Percentiles rank a stretch among this genome's conserved stretches.
These are phyloP conservation scores for Takifugu rubripes DNA, from an alignment of 2,797 vertebrate species.

Conservation along the genomic window DNA sequence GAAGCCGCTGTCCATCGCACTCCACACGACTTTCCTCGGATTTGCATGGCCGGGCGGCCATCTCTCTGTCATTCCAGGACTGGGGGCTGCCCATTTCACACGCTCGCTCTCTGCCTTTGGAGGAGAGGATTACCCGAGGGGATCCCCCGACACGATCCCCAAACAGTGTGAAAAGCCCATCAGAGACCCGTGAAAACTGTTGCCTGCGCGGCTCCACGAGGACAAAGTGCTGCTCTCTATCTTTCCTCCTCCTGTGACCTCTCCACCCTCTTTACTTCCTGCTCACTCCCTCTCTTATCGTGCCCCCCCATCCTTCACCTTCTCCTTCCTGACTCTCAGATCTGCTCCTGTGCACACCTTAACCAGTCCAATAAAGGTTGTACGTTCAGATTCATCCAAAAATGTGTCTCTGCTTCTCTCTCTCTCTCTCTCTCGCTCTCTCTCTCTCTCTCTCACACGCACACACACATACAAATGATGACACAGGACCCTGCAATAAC, in stretches of 20 bases:
- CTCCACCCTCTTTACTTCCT: constrained; percentile 46
- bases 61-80: constrained; percentile 29
- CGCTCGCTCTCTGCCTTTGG: constrained; percentile 28
- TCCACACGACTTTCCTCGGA: constrained; percentile 16
- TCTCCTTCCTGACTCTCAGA: constrained; percentile 45
- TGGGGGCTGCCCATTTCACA: constrained; percentile 9
- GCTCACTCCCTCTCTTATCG: constrained; percentile 46
- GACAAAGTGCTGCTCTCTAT: constrained; percentile 49
- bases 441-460: constrained; percentile 15
- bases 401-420: constrained; percentile 27
- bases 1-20: constrained; percentile 41
- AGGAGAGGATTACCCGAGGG: constrained; percentile 29
- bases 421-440: constrained; percentile 13
- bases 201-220: constrained; percentile 32
- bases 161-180: constrained; percentile 59
- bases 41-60: constrained; percentile 31
- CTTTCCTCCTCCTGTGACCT: constrained; percentile 50
- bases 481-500: not conserved
- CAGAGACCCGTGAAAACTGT: constrained; percentile 58
- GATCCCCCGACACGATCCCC: constrained; percentile 24
- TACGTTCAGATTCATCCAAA: constrained; percentile 61
- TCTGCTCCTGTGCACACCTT: constrained; percentile 66
- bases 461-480: not conserved
- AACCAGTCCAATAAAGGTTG: constrained; percentile 74
- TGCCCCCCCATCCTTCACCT: constrained; percentile 34